Evolutionary conservation across 2,888 invertebrate genomes (phyloP).

Genomic region (Euplexia lucipara): DNA sequence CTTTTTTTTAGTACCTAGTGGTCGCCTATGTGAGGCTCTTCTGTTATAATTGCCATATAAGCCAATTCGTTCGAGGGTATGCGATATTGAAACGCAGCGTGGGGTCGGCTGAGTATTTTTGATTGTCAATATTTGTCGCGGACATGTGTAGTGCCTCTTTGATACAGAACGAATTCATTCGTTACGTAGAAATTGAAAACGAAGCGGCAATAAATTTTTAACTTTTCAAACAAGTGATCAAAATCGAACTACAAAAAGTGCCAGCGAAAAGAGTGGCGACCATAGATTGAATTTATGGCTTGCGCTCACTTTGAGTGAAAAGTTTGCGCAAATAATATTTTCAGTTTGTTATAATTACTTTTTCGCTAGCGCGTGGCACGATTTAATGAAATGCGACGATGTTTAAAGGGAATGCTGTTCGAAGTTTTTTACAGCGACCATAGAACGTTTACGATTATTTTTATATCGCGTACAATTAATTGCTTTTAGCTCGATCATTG

Average conservation of each 20-base stretch:
- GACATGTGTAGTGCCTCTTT: constrained; percentile 58
- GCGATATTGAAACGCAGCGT: constrained; percentile 39
- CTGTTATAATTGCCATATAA: constrained; percentile 59
- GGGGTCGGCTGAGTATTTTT: constrained; percentile 65
- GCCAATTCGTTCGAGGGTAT: constrained; percentile 52
- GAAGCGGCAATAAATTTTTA: constrained; percentile 85
- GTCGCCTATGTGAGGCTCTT: constrained; percentile 38
- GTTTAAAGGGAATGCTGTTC: constrained; percentile 36
- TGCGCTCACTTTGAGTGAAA: constrained; percentile 77
- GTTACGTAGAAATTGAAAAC: constrained; percentile 82
- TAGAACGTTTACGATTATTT: constrained; percentile 10
- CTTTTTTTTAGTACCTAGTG: constrained; percentile 55
- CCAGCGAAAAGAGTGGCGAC: constrained; percentile 81
- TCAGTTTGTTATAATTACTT: constrained; percentile 67
- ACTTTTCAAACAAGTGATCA: constrained; percentile 88
- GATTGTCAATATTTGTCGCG: constrained; percentile 74
- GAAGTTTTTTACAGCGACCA: constrained; percentile 20
- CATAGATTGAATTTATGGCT: constrained; percentile 87
- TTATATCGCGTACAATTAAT: too few species aligned
- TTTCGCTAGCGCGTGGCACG: constrained; percentile 29
- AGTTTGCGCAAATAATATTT: constrained; percentile 77
- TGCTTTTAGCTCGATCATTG: too few species aligned
- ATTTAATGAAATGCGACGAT: constrained; percentile 48
- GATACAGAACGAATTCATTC: constrained; percentile 71
- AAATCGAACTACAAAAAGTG: constrained; percentile 87